phyloP scores from a whole-genome alignment of 2,888 invertebrate genomes.

The Eupsilia transversa region DNA sequence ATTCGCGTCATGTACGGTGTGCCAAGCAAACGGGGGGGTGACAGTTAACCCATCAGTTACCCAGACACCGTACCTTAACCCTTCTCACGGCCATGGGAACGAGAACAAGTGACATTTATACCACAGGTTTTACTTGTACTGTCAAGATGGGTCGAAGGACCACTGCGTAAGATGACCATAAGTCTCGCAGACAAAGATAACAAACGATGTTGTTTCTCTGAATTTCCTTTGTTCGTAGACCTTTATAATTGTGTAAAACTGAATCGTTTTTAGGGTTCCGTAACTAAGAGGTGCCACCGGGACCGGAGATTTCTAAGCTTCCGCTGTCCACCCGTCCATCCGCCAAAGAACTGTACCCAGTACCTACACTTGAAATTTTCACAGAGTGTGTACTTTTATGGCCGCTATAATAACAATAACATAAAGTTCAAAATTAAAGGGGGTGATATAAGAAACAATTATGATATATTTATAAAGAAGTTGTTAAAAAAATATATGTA shows the following conservation, averaged over 20 bases:
- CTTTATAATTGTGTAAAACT: constrained; percentile 1
- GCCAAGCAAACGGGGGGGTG: constrained; percentile 31
- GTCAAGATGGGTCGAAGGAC: constrained; percentile 17
- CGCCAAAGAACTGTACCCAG: neutral
- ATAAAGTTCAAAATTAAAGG: no score
- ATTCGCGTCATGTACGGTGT: constrained; percentile 44
- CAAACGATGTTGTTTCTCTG: neutral
- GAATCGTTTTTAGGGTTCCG: constrained; percentile 1
- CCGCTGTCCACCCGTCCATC: neutral
- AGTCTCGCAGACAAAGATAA: neutral
- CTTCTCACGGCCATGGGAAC: constrained; percentile 52
- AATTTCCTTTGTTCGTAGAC: neutral
- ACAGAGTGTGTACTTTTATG: neutral
- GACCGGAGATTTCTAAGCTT: neutral
- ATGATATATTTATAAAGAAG: no score
- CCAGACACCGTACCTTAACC: constrained; percentile 46
- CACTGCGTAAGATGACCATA: neutral
- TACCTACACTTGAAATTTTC: neutral
- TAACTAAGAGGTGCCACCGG: neutral
- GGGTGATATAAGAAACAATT: no score
- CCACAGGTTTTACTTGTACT: constrained; percentile 27
- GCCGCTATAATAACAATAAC: neutral
- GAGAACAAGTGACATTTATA: constrained; percentile 48
- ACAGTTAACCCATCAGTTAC: constrained; percentile 48
- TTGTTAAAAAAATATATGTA: no score